phyloP scores from a whole-genome alignment of 2,113 vertebrate genomes.

The Acanthisitta chloris region DNA sequence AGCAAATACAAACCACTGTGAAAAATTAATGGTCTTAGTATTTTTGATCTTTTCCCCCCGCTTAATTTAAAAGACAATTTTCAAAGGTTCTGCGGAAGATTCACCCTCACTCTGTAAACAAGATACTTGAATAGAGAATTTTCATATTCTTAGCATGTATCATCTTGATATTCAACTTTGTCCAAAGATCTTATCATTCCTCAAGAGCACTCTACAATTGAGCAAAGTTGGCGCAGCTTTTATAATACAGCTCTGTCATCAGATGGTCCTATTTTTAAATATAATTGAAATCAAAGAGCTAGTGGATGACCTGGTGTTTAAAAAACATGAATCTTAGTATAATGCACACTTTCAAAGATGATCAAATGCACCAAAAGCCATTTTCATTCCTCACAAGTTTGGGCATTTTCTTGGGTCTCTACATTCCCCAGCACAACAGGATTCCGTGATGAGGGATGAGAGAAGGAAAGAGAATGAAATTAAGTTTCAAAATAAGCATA shows the following conservation, averaged over 20 bases:
- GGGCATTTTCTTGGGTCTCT: neutral
- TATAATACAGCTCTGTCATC: neutral
- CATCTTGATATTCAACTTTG: neutral
- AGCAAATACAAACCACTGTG: neutral
- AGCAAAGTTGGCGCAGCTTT: neutral
- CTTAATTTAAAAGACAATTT: neutral
- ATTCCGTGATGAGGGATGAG: neutral
- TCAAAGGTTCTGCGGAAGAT: neutral
- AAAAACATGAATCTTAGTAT: neutral
- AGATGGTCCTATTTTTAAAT: neutral
- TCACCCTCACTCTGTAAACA: neutral
- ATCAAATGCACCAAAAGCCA: neutral
- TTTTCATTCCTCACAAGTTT: neutral
- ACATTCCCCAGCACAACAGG: neutral
- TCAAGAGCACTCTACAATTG: neutral
- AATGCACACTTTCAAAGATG: neutral
- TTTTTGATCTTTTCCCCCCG: neutral
- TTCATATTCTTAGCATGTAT: neutral
- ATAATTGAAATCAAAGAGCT: neutral
- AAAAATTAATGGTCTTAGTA: constrained; percentile 8
- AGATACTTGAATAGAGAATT: neutral
- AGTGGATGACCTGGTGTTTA: neutral
- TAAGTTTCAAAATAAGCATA: neutral
- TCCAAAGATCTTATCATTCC: neutral
- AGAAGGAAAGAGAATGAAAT: neutral